Evolutionary conservation across 2,888 invertebrate genomes (phyloP), one percentile per base, ranked within the genome.

Genomic region (Idaea aversata): DNA sequence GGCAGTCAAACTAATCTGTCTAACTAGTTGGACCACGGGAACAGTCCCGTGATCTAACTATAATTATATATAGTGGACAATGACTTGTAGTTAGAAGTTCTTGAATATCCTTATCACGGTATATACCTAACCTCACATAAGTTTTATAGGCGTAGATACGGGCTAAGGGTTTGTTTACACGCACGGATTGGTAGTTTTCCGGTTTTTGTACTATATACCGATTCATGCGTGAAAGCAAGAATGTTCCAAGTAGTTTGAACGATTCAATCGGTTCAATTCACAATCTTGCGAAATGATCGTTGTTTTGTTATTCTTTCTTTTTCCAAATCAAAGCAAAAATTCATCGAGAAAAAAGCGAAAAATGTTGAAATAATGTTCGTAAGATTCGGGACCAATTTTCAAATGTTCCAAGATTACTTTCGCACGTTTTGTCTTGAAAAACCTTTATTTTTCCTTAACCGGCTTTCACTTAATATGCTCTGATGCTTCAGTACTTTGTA

Each of bases 101-200:
- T 47, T 47, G 4, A 47, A 10, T 7, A 13, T 47, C 47, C 47
- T 47, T 47, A 13, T 6, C 6, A 47, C 47, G 7, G 36, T 47
- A 47, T 13, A 7, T 47, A 47, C 13, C 47, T 47, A 47, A 47
- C 47, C 47, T 47, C 47, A 47, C 47, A 47, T 47, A 47, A 47
- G 47, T 47, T 47, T 47, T 47, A 47, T 47, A 47, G 47, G 10
- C 47, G 47, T 10, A 47, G 47, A 47, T 47, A 47, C 47, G 47
- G 47, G 47, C 47, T 47, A 47, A 47, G 47, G 47, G 47, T 47
- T 47, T 47, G 47, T 47, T 47, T 47, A 47, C 47, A 47, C 47
- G 47, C 47, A 47, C 47, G 47, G 47, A 47, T 47, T 47, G 47
- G 13, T 47, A 47, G 47, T 47, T 47, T 47, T 47, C 47, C 47